Conservation (phyloP, 2,888 invertebrate genomes). For the Hyposoter didymator region DNA sequence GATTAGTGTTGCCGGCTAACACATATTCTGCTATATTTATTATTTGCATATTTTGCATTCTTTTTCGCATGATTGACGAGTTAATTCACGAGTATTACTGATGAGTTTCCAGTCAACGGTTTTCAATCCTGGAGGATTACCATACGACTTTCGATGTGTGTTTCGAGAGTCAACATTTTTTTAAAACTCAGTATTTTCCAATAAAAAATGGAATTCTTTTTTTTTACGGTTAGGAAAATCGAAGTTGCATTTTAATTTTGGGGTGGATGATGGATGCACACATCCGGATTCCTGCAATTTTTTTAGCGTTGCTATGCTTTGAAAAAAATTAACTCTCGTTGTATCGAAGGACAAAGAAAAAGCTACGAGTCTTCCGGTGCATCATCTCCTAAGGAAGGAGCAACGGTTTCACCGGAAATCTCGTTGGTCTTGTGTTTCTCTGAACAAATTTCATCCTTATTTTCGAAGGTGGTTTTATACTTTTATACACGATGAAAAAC, state of each 20-base stretch:
- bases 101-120: background rate
- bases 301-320: background rate
- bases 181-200: background rate
- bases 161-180: background rate
- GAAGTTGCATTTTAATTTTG: background rate
- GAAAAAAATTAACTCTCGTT: background rate
- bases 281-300: background rate
- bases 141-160: background rate
- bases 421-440: conserved; percentile 32
- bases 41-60: background rate
- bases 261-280: background rate
- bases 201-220: background rate
- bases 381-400: background rate
- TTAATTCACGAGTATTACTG: background rate
- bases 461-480: conserved; percentile 30
- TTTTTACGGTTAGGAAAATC: background rate
- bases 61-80: background rate
- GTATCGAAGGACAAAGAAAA: conserved; percentile 26
- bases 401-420: conserved; percentile 32
- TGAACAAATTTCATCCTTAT: conserved; percentile 31
- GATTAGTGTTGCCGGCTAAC: conserved; percentile 25
- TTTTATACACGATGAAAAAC: conserved; percentile 52
- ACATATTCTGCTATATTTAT: conserved; percentile 3
- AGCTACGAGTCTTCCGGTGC: conserved; percentile 40
- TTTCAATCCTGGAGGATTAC: background rate